phyloP scores from a whole-genome alignment of 2,888 invertebrate species.

The Drosophila mimetica region DNA sequence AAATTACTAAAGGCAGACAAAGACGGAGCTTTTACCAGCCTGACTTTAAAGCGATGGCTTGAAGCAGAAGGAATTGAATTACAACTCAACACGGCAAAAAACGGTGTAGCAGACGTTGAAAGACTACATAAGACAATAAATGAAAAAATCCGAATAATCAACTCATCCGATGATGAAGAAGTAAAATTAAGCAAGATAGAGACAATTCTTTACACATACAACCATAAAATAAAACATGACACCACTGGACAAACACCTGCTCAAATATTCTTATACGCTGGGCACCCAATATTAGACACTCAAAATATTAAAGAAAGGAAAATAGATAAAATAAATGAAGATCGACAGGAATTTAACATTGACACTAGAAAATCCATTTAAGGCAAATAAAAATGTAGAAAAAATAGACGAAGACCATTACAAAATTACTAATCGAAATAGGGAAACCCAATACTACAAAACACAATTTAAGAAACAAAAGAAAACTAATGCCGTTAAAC shows the following conservation, averaged over 20 bases:
- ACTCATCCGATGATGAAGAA: background rate
- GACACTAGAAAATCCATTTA: too few relatives aligned
- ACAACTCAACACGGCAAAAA: background rate
- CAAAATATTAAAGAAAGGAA: too few relatives aligned
- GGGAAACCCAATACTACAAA: background rate
- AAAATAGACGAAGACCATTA: background rate
- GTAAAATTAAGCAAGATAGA: too few relatives aligned
- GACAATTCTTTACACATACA: background rate
- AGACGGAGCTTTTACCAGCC: background rate
- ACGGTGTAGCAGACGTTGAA: background rate
- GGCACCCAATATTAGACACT: too few relatives aligned
- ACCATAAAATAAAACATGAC: background rate
- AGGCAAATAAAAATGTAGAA: background rate
- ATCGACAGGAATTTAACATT: too few relatives aligned
- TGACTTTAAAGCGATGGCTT: background rate
- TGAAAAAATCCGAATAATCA: too few relatives aligned
- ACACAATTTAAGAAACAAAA: background rate
- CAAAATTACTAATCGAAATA: background rate
- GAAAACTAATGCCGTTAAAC: slow-evolving; percentile 1
- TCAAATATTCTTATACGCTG: too few relatives aligned
- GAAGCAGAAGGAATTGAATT: background rate
- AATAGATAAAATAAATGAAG: background rate
- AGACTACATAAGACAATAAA: too few relatives aligned
- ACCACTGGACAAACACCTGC: background rate
- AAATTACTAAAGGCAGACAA: background rate